Conservation (phyloP, 2,888 invertebrate genomes). For the Trachelus troglodyta region DNA sequence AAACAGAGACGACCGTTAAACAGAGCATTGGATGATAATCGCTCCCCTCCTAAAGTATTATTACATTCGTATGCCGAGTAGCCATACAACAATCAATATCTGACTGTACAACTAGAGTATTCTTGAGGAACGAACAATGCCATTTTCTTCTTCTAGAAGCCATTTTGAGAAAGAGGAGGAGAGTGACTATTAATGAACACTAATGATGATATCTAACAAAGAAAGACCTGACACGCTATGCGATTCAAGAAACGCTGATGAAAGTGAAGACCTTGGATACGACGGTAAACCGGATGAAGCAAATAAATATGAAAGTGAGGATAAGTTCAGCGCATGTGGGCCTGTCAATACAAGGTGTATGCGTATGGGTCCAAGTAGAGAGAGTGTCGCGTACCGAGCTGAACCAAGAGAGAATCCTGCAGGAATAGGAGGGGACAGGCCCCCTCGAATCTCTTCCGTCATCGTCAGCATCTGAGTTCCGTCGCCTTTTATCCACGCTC, state of each 20-base stretch:
- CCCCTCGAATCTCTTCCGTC: slow-evolving; percentile 57
- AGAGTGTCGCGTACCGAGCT: slow-evolving; percentile 65
- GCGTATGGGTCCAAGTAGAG: slow-evolving; percentile 65
- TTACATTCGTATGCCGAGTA: too few relatives aligned
- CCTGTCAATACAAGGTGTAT: slow-evolving; percentile 45
- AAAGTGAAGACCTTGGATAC: slow-evolving; percentile 25
- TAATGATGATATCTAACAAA: too few relatives aligned
- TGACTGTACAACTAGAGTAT: too few relatives aligned
- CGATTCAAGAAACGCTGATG: slow-evolving; percentile 14
- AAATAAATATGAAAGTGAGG: slow-evolving; percentile 27
- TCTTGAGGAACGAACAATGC: too few relatives aligned
- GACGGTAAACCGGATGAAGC: slow-evolving; percentile 22
- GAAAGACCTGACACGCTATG: too few relatives aligned
- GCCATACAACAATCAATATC: too few relatives aligned
- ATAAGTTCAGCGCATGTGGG: slow-evolving; percentile 33
- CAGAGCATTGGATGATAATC: too few relatives aligned
- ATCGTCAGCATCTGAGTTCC: slow-evolving; percentile 61
- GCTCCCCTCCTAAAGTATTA: too few relatives aligned
- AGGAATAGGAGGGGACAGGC: slow-evolving; percentile 61
- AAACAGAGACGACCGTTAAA: too few relatives aligned
- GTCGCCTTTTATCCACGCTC: slow-evolving; percentile 63
- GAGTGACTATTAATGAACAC: too few relatives aligned
- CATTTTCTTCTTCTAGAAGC: too few relatives aligned
- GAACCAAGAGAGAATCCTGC: slow-evolving; percentile 65
- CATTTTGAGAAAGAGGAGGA: too few relatives aligned